Evolutionary conservation across 1,140 invertebrate species (phyloP).

Genomic region (Drosophila punjabiensis): DNA sequence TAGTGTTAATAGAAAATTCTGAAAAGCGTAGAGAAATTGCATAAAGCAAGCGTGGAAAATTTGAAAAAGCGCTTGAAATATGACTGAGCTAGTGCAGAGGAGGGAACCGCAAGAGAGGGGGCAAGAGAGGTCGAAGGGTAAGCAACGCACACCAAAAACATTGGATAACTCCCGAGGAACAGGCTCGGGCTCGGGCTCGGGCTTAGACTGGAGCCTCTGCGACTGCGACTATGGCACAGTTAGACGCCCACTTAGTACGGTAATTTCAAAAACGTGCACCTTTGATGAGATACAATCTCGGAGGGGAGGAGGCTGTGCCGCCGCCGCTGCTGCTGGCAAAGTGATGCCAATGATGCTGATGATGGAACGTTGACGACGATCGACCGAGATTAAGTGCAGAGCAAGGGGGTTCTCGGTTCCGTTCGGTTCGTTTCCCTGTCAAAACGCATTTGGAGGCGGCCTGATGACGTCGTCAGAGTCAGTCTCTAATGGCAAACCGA

Average conservation of each 20-base stretch:
- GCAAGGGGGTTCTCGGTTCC: conserved; percentile 12
- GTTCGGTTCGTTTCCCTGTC: conserved; percentile 22
- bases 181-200: conserved; percentile 6
- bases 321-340: conserved; percentile 12
- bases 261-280: conserved; percentile 84
- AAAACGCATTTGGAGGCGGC: conserved; percentile 62
- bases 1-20: conserved; percentile 62
- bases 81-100: conserved; percentile 32
- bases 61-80: conserved; percentile 66
- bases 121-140: conserved; percentile 55
- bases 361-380: conserved; percentile 65
- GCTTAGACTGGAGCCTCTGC: not conserved
- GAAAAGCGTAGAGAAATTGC: conserved; percentile 70
- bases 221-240: conserved; percentile 63
- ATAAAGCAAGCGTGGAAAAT: conserved; percentile 81
- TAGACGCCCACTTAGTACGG: conserved; percentile 85
- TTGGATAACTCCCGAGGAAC: conserved; percentile 18
- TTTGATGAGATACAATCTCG: conserved; percentile 82
- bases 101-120: not conserved
- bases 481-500: conserved; percentile 52
- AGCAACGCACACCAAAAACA: conserved; percentile 42
- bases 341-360: conserved; percentile 54
- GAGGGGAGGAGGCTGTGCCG: conserved; percentile 16
- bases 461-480: conserved; percentile 71
- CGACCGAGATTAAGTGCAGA: conserved; percentile 72